These are phyloP conservation scores for Drosophila willistoni DNA, from an alignment of 1,140 invertebrate genomes.

Conservation along the genomic window DNA sequence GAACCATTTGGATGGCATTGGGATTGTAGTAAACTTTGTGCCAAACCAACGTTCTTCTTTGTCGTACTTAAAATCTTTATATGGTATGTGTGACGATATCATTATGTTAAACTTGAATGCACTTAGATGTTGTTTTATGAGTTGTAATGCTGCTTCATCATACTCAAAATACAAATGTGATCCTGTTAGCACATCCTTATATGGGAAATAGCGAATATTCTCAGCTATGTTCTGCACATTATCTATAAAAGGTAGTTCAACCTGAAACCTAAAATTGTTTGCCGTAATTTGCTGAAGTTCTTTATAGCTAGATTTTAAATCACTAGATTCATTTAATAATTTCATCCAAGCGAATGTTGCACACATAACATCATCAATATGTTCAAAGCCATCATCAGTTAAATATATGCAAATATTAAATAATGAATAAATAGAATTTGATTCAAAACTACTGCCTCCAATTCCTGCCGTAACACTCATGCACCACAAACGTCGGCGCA, in stretches of 20 bases:
- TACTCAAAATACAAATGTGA: conserved; percentile 90
- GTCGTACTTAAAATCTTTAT: conserved; percentile 85
- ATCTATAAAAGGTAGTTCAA: conserved; percentile 88
- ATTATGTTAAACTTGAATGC: conserved; percentile 90
- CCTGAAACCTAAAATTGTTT: conserved; percentile 88
- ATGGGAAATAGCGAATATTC: conserved; percentile 90
- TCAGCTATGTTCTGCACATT: conserved; percentile 91
- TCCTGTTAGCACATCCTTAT: conserved; percentile 91
- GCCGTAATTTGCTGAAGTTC: conserved; percentile 87
- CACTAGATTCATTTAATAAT: conserved; percentile 86
- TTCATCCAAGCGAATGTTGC: conserved; percentile 90
- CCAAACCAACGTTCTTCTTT: conserved; percentile 87
- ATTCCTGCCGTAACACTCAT: conserved; percentile 90
- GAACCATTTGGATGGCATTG: conserved; percentile 85
- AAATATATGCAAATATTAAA: conserved; percentile 90
- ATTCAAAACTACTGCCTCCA: conserved; percentile 89
- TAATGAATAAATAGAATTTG: conserved; percentile 89
- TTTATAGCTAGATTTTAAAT: conserved; percentile 83
- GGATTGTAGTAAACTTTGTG: conserved; percentile 70
- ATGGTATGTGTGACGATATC: conserved; percentile 87
- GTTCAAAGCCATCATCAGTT: conserved; percentile 90
- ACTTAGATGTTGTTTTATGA: conserved; percentile 87
- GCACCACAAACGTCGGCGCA: conserved; percentile 93
- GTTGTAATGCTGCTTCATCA: conserved; percentile 87
- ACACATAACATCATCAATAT: conserved; percentile 89